These are phyloP conservation scores for Morone chrysops DNA, from an alignment of 2,113 vertebrate species.

Conservation along the genomic window DNA sequence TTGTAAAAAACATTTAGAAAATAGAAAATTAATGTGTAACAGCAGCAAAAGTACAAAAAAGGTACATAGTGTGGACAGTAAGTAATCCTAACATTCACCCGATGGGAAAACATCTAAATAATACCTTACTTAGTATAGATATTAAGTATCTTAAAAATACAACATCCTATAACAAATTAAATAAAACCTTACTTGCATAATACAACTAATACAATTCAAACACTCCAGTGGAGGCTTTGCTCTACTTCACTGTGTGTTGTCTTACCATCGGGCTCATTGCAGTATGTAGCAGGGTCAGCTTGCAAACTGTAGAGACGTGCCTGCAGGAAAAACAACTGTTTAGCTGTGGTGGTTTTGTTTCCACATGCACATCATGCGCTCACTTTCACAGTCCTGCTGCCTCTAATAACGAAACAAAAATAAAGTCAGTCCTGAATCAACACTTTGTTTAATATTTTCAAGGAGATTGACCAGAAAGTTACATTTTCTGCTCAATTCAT, in stretches of 20 bases:
- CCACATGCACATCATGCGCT: slow-evolving; percentile 17
- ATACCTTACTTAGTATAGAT: too few relatives aligned
- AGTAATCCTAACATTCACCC: background rate
- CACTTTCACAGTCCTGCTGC: background rate
- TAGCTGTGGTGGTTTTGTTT: background rate
- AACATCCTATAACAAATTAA: background rate
- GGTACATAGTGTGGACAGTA: background rate
- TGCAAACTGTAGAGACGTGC: slow-evolving; percentile 97
- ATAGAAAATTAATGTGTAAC: background rate
- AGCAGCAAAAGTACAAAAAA: background rate
- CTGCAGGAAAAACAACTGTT: slow-evolving; percentile 78
- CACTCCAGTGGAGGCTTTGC: background rate
- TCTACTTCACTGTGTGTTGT: background rate
- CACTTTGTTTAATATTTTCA: slow-evolving; percentile 6
- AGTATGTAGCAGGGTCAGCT: slow-evolving; percentile 98
- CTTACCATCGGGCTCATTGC: slow-evolving; percentile 97
- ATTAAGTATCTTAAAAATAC: too few relatives aligned
- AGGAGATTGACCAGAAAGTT: background rate
- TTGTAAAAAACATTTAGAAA: background rate
- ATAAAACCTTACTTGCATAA: background rate
- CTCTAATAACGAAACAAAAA: background rate
- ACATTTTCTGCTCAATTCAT: background rate
- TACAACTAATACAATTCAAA: background rate
- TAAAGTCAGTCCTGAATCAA: slow-evolving; percentile 17
- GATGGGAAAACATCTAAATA: too few relatives aligned